Evolutionary conservation across 2,888 invertebrate genomes (phyloP).

Genomic region (Synergus gifuensis): DNA sequence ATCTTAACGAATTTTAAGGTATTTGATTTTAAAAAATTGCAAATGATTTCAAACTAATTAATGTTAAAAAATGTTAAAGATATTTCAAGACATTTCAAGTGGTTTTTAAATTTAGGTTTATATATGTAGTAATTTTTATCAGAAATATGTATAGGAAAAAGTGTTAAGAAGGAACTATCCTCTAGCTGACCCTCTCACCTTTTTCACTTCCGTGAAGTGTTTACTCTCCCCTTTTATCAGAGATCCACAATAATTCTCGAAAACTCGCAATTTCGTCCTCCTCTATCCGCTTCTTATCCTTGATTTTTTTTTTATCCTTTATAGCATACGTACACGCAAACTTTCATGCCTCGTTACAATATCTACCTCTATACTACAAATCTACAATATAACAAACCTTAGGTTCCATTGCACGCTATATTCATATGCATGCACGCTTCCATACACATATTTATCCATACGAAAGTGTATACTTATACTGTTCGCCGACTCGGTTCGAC

Average conservation of each 20-base stretch:
- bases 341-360: background rate
- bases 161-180: background rate
- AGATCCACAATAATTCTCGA: conserved; percentile 2
- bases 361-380: background rate
- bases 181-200: background rate
- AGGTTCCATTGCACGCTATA: background rate
- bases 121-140: background rate
- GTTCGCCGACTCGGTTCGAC: conserved; percentile 54
- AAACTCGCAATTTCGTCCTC: background rate
- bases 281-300: background rate
- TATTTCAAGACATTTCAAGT: too few species aligned
- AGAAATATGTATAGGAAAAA: background rate
- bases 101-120: too few species aligned
- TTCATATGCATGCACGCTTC: background rate
- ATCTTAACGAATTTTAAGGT: too few species aligned
- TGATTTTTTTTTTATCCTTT: background rate
- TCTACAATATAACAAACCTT: background rate
- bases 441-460: background rate
- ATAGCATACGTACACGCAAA: background rate
- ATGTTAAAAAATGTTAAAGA: too few species aligned
- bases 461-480: conserved; percentile 1
- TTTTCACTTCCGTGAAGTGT: background rate
- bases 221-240: background rate
- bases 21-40: too few species aligned
- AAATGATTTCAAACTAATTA: too few species aligned